Evolutionary conservation across 1,140 invertebrate genomes (phyloP).

Genomic region (Drosophila baimaii): DNA sequence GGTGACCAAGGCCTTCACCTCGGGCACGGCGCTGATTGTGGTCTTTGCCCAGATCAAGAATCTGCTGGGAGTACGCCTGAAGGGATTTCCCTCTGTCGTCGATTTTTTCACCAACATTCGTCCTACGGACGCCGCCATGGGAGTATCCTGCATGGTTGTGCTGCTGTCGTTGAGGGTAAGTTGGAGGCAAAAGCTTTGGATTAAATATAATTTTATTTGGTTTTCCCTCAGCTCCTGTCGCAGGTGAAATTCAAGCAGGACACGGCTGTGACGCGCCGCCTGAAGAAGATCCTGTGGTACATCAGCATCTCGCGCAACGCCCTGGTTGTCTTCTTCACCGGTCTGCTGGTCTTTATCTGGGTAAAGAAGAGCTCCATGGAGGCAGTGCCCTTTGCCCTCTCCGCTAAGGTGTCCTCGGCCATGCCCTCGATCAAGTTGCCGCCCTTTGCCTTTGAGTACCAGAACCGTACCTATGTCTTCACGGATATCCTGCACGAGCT

Average conservation of each 20-base stretch:
- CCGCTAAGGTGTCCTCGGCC: slow-evolving; percentile 88
- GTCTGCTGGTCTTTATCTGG: slow-evolving; percentile 87
- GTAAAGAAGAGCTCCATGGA: slow-evolving; percentile 73
- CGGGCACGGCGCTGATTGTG: slow-evolving; percentile 96
- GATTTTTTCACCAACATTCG: slow-evolving; percentile 87
- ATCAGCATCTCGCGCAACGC: slow-evolving; percentile 92
- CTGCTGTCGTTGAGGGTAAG: slow-evolving; percentile 90
- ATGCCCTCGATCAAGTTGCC: slow-evolving; percentile 87
- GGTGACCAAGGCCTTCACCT: slow-evolving; percentile 96
- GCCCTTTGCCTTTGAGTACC: slow-evolving; percentile 87
- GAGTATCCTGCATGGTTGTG: slow-evolving; percentile 88
- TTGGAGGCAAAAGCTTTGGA: neutral
- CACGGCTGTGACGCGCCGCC: slow-evolving; percentile 81
- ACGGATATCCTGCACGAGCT: slow-evolving; percentile 88
- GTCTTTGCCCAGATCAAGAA: slow-evolving; percentile 94
- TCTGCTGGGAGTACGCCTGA: slow-evolving; percentile 90
- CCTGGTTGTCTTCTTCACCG: slow-evolving; percentile 90
- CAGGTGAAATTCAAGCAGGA: slow-evolving; percentile 79
- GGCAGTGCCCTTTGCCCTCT: slow-evolving; percentile 67
- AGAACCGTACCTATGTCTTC: slow-evolving; percentile 87
- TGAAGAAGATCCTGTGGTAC: slow-evolving; percentile 89
- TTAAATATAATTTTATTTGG: neutral
- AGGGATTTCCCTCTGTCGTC: slow-evolving; percentile 89
- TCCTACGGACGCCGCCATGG: slow-evolving; percentile 88
- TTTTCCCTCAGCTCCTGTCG: slow-evolving; percentile 55